A percentile compares a stretch with the other conserved stretches of the same genome.
These are phyloP conservation scores for Epinephelus coioides DNA, from an alignment of 2,797 vertebrate genomes.

Conservation along the genomic window DNA sequence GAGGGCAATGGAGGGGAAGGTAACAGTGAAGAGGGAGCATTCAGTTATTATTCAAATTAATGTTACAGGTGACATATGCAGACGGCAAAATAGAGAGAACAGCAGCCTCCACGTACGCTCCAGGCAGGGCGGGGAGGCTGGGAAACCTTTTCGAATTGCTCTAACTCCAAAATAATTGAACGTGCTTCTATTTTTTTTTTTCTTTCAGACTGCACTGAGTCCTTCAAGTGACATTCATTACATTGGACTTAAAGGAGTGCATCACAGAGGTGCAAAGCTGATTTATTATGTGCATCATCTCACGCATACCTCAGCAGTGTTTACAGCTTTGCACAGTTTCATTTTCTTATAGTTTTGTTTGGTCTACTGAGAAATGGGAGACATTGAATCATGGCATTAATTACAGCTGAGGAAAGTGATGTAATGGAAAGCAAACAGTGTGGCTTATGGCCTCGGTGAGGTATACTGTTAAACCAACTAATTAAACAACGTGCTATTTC, in stretches of 20 bases:
- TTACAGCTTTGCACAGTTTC: slow-evolving; percentile 39
- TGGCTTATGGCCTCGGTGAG: slow-evolving; percentile 26
- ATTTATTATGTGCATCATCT: slow-evolving; percentile 50
- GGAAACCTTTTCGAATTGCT: slow-evolving; percentile 58
- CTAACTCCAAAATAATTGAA: slow-evolving; percentile 57
- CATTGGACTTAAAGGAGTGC: slow-evolving; percentile 41
- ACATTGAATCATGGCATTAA: slow-evolving; percentile 58
- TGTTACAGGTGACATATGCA: slow-evolving; percentile 72
- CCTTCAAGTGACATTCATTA: slow-evolving; percentile 69
- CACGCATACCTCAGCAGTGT: slow-evolving; percentile 24
- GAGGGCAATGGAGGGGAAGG: slow-evolving; percentile 49
- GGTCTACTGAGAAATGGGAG: slow-evolving; percentile 45
- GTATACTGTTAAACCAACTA: slow-evolving; percentile 38
- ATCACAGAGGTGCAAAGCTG: slow-evolving; percentile 23
- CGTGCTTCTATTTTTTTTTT: slow-evolving; percentile 16
- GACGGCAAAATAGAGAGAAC: slow-evolving; percentile 37
- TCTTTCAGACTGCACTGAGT: slow-evolving; percentile 12
- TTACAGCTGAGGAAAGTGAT: slow-evolving; percentile 53
- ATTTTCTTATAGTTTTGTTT: slow-evolving; percentile 45
- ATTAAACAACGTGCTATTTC: slow-evolving; percentile 46
- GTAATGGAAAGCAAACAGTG: slow-evolving; percentile 48
- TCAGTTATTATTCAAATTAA: slow-evolving; percentile 70
- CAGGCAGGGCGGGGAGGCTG: slow-evolving; percentile 15
- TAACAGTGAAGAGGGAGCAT: slow-evolving; percentile 30
- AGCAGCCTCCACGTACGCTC: slow-evolving; percentile 16